Evolutionary conservation across 1,140 invertebrate genomes (phyloP).

Genomic region (Apis laboriosa): DNA sequence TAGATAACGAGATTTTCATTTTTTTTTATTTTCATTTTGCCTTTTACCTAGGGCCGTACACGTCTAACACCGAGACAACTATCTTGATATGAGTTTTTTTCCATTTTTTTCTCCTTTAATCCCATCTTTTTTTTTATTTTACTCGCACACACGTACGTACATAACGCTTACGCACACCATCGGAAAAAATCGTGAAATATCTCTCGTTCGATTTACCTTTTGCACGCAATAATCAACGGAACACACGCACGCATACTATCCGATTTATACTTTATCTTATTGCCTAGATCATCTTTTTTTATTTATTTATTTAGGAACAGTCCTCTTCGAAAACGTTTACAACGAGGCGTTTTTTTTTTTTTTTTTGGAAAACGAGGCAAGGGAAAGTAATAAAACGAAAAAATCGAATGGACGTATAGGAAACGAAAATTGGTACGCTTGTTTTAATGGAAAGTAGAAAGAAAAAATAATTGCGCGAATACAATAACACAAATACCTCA

Average conservation of each 20-base stretch:
- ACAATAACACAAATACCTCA: constrained; percentile 69
- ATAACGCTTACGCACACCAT: constrained; percentile 19
- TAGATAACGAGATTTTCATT: constrained; percentile 79
- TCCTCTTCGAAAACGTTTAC: constrained; percentile 80
- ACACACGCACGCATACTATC: neutral
- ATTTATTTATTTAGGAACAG: constrained; percentile 79
- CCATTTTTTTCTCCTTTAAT: constrained; percentile 62
- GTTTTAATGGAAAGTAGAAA: constrained; percentile 59
- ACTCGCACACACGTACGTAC: constrained; percentile 47
- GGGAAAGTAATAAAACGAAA: constrained; percentile 48
- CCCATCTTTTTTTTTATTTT: constrained; percentile 29
- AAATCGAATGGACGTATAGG: constrained; percentile 32
- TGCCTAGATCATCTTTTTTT: constrained; percentile 75
- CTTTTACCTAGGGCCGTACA: constrained; percentile 77
- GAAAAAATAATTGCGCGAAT: constrained; percentile 48
- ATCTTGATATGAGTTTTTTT: constrained; percentile 78
- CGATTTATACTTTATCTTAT: constrained; percentile 72
- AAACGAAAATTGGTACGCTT: constrained; percentile 43
- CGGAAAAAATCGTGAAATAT: constrained; percentile 32
- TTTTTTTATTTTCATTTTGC: constrained; percentile 20
- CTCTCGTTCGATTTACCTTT: constrained; percentile 24
- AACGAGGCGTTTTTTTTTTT: constrained; percentile 64
- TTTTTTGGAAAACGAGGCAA: constrained; percentile 49
- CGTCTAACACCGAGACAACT: constrained; percentile 80
- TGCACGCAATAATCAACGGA: constrained; percentile 13